Percentiles rank a stretch among this genome's conserved stretches.
Conservation (phyloP, 30 jellyfish, hydroid and myxozoan species). For the Hydractinia echinata region DNA sequence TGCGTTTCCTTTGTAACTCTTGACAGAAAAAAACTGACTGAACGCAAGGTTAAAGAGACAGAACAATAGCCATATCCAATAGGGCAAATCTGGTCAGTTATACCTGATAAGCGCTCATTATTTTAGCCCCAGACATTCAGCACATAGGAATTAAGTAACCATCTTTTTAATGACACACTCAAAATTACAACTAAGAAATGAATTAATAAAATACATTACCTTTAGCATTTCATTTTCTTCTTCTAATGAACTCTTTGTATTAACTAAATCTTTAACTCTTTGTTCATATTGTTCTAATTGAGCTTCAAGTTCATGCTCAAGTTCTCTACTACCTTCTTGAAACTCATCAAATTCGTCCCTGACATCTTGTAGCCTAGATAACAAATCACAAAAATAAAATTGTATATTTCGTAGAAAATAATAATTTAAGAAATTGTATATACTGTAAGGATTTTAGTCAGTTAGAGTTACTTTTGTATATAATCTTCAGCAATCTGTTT, state of each 20-base stretch:
- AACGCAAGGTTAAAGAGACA: no score
- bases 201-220: slow-evolving; percentile 27
- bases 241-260: slow-evolving; percentile 63
- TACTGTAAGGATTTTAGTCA: not conserved
- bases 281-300: slow-evolving; percentile 92
- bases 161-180: no score
- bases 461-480: slow-evolving; percentile 64
- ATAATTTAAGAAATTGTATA: not conserved
- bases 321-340: slow-evolving; percentile 98
- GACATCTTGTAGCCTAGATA: slow-evolving; percentile 74
- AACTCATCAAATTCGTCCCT: slow-evolving; percentile 96
- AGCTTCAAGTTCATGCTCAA: slow-evolving; percentile 96
- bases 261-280: slow-evolving; percentile 71
- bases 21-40: no score
- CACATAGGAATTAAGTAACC: no score
- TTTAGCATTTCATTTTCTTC: slow-evolving; percentile 89
- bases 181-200: no score
- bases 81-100: no score
- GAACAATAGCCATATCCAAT: no score
- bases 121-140: no score
- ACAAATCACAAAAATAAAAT: not conserved
- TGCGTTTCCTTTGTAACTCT: no score
- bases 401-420: not conserved
- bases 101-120: no score
- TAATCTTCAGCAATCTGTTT: slow-evolving; percentile 89